Evolutionary conservation across 35 echinoderm and acorn worm genomes (phyloP).

Genomic region (Apostichopus japonicus): DNA sequence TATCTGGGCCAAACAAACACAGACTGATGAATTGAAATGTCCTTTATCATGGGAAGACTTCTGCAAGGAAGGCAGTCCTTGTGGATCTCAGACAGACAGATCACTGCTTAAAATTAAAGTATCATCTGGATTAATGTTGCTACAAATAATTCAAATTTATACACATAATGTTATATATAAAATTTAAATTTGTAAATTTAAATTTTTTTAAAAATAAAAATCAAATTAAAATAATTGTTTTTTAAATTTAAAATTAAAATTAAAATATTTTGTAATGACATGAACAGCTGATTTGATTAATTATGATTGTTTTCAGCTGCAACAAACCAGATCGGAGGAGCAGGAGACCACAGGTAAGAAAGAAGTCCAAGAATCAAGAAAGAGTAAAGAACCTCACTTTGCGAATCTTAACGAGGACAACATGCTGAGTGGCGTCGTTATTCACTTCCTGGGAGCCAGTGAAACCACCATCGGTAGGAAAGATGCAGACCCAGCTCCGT

Average conservation of each 20-base stretch:
- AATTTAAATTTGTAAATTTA: too few species aligned
- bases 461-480: slow-evolving; percentile 94
- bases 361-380: slow-evolving; percentile 58
- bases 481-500: slow-evolving; percentile 84
- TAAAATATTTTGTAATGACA: neutral
- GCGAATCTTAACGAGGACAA: slow-evolving; percentile 89
- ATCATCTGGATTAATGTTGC: too few species aligned
- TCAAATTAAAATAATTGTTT: neutral
- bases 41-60: too few species aligned
- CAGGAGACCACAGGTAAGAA: slow-evolving; percentile 19
- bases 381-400: slow-evolving; percentile 90
- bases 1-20: too few species aligned
- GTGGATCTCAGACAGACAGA: too few species aligned
- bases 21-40: too few species aligned
- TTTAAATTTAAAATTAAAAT: neutral
- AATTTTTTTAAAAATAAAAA: neutral
- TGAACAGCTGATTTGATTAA: neutral
- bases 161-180: too few species aligned
- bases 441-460: slow-evolving; percentile 79
- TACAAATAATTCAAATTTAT: too few species aligned
- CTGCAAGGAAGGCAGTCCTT: too few species aligned
- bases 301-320: slow-evolving; percentile 42
- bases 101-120: too few species aligned
- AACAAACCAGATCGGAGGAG: slow-evolving; percentile 68
- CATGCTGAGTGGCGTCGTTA: slow-evolving; percentile 76